A percentile compares a stretch with the other conserved stretches of the same genome.
Conservation (phyloP, 2,888 invertebrate species). For the Microctonus aethiopoides region DNA sequence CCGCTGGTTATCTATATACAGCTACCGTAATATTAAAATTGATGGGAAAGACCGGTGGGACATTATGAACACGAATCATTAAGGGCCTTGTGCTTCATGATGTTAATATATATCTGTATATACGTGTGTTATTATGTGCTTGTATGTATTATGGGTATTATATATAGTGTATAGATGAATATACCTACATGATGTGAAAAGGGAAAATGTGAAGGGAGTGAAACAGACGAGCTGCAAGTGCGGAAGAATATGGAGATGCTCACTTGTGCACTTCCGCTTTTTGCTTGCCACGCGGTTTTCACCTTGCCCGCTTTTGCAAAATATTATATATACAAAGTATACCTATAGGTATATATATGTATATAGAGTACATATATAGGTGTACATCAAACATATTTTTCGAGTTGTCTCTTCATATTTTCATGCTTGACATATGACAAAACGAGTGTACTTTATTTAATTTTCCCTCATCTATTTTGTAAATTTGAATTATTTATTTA, state of each 20-base stretch:
- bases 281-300: conserved; percentile 42
- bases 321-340: too few relatives aligned
- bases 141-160: too few relatives aligned
- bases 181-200: neutral
- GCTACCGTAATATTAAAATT: conserved; percentile 45
- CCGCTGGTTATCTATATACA: neutral
- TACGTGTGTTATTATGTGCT: too few relatives aligned
- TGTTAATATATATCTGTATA: too few relatives aligned
- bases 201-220: conserved; percentile 8
- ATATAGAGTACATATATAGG: neutral
- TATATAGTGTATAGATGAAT: neutral
- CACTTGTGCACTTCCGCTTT: conserved; percentile 27
- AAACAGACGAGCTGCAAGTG: neutral
- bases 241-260: conserved; percentile 8
- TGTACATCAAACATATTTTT: neutral
- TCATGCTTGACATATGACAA: conserved; percentile 44
- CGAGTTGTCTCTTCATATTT: conserved; percentile 39
- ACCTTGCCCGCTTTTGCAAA: conserved; percentile 13
- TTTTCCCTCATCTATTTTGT: conserved; percentile 18
- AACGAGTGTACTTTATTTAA: conserved; percentile 38
- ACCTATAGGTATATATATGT: too few relatives aligned
- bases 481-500: conserved; percentile 23
- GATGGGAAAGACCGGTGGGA: conserved; percentile 36
- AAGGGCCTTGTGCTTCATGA: conserved; percentile 30
- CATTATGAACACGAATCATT: conserved; percentile 34